Conservation (phyloP, 1,140 invertebrate species). For the Drosophila punjabiensis region DNA sequence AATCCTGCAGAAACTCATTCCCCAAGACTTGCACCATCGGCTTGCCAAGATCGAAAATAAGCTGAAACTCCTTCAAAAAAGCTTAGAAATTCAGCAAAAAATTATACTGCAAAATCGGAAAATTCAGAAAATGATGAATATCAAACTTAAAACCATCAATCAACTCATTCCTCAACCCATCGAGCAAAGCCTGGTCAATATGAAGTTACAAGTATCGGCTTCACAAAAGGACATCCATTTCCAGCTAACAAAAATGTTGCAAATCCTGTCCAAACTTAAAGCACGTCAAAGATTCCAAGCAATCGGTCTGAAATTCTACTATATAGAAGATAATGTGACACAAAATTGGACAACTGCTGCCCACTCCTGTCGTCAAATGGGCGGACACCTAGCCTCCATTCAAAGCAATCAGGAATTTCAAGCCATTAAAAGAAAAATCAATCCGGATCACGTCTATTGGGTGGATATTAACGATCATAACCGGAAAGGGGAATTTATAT, state of each 20-base stretch:
- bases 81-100: neutral
- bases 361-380: neutral
- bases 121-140: neutral
- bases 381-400: neutral
- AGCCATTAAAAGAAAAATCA: neutral
- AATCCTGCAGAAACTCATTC: neutral
- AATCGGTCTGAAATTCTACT: neutral
- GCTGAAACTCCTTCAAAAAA: neutral
- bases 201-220: neutral
- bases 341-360: neutral
- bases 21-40: neutral
- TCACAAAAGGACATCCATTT: neutral
- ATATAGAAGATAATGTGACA: neutral
- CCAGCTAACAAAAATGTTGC: neutral
- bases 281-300: neutral
- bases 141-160: no score
- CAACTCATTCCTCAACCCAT: neutral
- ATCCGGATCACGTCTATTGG: neutral
- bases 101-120: neutral
- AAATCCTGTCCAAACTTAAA: neutral
- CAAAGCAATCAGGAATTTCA: neutral
- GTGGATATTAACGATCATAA: neutral
- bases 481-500: neutral
- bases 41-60: neutral
- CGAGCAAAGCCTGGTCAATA: neutral